Evolutionary conservation across 2,888 invertebrate genomes (phyloP).

Genomic region (Caenorhabditis sp.): DNA sequence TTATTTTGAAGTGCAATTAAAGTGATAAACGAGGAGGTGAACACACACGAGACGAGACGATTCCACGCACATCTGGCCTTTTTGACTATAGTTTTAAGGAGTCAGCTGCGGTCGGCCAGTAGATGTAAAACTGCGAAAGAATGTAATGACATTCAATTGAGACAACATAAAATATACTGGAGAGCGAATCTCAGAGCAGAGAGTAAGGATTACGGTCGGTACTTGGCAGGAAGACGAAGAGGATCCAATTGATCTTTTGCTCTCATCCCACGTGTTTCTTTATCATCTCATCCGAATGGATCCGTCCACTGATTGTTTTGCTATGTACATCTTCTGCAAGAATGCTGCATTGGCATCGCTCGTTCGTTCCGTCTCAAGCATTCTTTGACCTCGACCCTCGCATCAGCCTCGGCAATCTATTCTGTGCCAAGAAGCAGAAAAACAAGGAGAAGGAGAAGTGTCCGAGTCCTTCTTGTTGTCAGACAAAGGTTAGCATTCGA

Average conservation of each 20-base stretch:
- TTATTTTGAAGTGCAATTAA: slow-evolving; percentile 60
- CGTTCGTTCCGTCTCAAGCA: not conserved
- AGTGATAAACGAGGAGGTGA: slow-evolving; percentile 61
- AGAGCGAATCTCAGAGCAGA: not conserved
- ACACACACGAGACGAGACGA: slow-evolving; percentile 3
- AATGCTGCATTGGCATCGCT: not conserved
- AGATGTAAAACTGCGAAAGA: slow-evolving; percentile 19
- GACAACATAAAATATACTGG: not conserved
- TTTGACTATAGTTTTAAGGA: slow-evolving; percentile 44
- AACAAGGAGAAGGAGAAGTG: slow-evolving; percentile 17
- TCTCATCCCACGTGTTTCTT: too few species aligned
- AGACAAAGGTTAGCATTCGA: slow-evolving; percentile 29
- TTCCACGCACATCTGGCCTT: slow-evolving; percentile 38
- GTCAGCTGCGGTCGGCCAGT: slow-evolving; percentile 33
- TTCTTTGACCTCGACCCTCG: slow-evolving; percentile 35
- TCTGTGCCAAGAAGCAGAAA: slow-evolving; percentile 4
- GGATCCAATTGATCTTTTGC: not conserved
- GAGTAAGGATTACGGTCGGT: not conserved
- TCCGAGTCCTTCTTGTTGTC: slow-evolving; percentile 32
- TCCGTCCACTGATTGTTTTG: too few species aligned
- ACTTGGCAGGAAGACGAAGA: not conserved
- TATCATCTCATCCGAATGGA: too few species aligned
- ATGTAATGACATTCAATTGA: slow-evolving; percentile 28
- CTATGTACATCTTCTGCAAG: slow-evolving; percentile 10
- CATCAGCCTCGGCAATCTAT: slow-evolving; percentile 8